Percentiles rank a stretch among this genome's conserved stretches.
These are phyloP conservation scores for Oligia fasciuncula DNA, from an alignment of 2,888 invertebrate genomes.

Conservation along the genomic window DNA sequence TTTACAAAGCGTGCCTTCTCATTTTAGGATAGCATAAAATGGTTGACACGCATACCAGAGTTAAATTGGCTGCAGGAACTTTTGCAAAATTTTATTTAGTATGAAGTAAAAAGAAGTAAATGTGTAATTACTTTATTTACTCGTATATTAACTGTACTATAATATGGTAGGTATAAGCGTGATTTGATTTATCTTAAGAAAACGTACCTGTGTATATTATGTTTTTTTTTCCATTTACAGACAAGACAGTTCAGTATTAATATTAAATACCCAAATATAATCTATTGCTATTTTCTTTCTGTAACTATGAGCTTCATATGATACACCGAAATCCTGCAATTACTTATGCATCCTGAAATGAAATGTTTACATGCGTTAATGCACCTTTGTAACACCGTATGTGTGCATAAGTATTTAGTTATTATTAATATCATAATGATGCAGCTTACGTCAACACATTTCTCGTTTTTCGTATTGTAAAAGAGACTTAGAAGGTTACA, in stretches of 20 bases:
- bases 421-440: neutral
- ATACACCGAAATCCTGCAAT: neutral
- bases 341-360: neutral
- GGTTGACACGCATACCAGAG: neutral
- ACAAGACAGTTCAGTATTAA: neutral
- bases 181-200: neutral
- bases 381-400: neutral
- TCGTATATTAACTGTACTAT: neutral
- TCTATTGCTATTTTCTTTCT: slow-evolving; percentile 8
- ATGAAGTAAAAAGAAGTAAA: neutral
- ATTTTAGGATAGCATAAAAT: slow-evolving; percentile 32
- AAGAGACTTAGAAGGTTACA: slow-evolving; percentile 15
- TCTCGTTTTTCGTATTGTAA: slow-evolving; percentile 9
- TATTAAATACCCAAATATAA: neutral
- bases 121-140: neutral
- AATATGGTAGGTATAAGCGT: neutral
- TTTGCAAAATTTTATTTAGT: neutral
- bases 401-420: neutral
- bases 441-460: slow-evolving; percentile 16
- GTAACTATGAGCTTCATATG: neutral
- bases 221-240: neutral
- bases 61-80: slow-evolving; percentile 27
- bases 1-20: slow-evolving; percentile 29
- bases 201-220: neutral
- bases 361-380: neutral